Base-by-base conservation (phyloP, 2,797 vertebrate species). In the Ctenopoma kingsleyae region DNA sequence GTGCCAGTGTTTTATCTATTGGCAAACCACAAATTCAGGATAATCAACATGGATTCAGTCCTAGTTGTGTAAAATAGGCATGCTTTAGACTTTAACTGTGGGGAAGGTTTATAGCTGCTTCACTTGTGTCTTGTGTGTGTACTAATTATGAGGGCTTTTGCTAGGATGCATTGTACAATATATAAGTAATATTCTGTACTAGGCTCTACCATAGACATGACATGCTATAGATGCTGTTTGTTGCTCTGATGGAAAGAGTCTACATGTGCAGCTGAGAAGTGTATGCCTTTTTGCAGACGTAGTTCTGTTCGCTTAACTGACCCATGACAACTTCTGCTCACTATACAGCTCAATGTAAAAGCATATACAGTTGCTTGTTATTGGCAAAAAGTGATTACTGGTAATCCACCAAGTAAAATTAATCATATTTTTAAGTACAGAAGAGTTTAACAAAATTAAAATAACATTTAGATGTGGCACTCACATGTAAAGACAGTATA, bases 401-500 rank as follows among this genome's bases (percentile, higher is more conserved):
- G 13, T 64, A 22, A 38, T 72, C 32, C 15, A 58, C 0, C 5
- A 67, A 43, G 8, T 43, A 44, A 25, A 2, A 63, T 54, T 47
- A 54, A 17, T n/a, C 27, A 48, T 23, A 13, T 30, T 25, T 20
- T 58, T 52, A 35, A 16, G 15, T 5, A 32, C 19, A 8, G 1
- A 58, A 9, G 9, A 23, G 9, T 25, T 30, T 1, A 69, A 30
- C 6, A 20, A 43, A 68, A 36, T 16, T 35, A 36, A 22, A 70
- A 53, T 36, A 35, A 43, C 49, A 70, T 4, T 50, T 7, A 65
- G 47, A 63, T 80, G 35, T 64, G 23, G 64, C 57, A 73, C 67
- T 80, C 23, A 71, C 12, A 50, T 75, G 57, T 72, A 27, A 73
- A 73, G 43, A 70, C 55, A 71, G 23, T 35, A 25, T 51, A 30